A percentile compares a stretch with the other conserved stretches of the same genome.
Evolutionary conservation across 2,113 vertebrate genomes (phyloP).

Genomic region (Hyperopisus bebe): DNA sequence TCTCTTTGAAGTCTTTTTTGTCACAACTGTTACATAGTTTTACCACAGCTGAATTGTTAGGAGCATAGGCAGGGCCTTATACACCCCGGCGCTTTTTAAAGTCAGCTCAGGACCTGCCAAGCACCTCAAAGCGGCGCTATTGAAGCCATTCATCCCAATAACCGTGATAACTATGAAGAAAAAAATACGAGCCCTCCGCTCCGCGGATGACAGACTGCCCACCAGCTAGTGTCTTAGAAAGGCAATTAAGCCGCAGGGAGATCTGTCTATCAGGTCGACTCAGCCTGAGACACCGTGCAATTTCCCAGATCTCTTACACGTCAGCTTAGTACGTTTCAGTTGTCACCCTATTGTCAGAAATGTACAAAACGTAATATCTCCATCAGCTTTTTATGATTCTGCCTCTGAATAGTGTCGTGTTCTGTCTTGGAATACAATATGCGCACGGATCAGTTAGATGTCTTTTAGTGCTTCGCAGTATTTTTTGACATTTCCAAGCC

Average conservation of each 20-base stretch:
- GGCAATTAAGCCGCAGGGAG: neutral
- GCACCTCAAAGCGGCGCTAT: neutral
- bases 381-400: neutral
- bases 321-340: neutral
- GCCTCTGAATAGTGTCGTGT: neutral
- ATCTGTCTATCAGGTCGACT: conserved; percentile 1
- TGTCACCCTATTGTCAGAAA: neutral
- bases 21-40: neutral
- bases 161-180: conserved; percentile 1
- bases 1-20: neutral
- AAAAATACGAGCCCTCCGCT: neutral
- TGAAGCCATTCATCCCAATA: conserved; percentile 15
- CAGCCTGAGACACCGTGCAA: conserved; percentile 8
- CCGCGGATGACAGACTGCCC: conserved; percentile 4
- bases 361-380: neutral
- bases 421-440: neutral
- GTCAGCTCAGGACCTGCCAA: neutral
- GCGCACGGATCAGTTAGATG: neutral
- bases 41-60: neutral
- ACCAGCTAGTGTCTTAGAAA: conserved; percentile 5
- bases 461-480: neutral
- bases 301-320: neutral
- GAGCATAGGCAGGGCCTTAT: neutral
- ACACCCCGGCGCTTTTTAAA: neutral
- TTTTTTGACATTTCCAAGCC: neutral